Base-by-base conservation (phyloP, 1,140 invertebrate genomes). In the Drosophila mojavensis region DNA sequence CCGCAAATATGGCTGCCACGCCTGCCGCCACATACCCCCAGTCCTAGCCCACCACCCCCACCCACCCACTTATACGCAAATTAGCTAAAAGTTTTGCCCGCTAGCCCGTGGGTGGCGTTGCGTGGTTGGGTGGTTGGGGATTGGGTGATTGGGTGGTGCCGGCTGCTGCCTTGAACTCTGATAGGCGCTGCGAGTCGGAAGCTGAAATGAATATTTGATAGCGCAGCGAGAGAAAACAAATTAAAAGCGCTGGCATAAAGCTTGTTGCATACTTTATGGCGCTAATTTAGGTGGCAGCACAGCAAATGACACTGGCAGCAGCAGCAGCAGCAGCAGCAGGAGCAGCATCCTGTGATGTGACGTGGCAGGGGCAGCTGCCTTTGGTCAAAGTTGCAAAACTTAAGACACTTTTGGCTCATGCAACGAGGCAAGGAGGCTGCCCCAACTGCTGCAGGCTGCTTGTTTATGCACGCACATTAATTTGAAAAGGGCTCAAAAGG, bases 201-300 rank as follows among this genome's bases (percentile, higher is more conserved):
- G 64, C 67, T 76, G 62, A 89, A 89, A 88, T 89, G 80, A 88
- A 83, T 88, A 89, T 88, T 83, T 88, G 84, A 89, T 88, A 63
- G 77, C 55, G 41, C 62, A 63, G 73, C 77, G 54, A 65, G 80
- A 54, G 70, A 65, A 78, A 83, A 84, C 80, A 80, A 77, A 79
- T 82, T 88, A 88, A 89, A 89, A 89, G 74, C 66, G 73, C 62
- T 71, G 61, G 63, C 72, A 75, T 36, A 74, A 79, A 84, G 84
- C 84, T 79, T 89, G 80, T 88, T 89, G 84, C 83, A 88, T 88
- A 88, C 84, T 88, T 88, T 89, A 88, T 88, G 84, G 66, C 77
- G 80, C 84, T 89, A 88, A 88, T 88, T 88, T 88, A 78, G 77
- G 77, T 69, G 58, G 69, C 51, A 61, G 69, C 51, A 70, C 54